A percentile compares a stretch with the other conserved stretches of the same genome.
Evolutionary conservation across 30 jellyfish, hydroid and myxozoan genomes (phyloP).

Genomic region (Chironex yamaguchii): DNA sequence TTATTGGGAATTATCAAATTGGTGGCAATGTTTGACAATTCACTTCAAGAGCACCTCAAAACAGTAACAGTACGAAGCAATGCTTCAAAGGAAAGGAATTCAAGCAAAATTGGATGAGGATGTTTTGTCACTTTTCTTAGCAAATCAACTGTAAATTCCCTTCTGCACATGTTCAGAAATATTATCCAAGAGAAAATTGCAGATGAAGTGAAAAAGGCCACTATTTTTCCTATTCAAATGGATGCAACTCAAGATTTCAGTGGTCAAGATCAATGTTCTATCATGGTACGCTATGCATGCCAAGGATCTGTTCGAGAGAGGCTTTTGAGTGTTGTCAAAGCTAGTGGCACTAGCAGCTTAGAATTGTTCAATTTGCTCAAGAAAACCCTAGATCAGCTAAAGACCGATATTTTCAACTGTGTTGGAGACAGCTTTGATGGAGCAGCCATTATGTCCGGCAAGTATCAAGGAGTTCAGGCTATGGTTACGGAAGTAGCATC

Average conservation of each 20-base stretch:
- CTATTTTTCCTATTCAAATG: slow-evolving; percentile 27
- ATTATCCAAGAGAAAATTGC: slow-evolving; percentile 25
- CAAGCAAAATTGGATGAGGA: slow-evolving; percentile 19
- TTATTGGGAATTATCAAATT: slow-evolving; percentile 6
- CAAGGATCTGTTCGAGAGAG: slow-evolving; percentile 36
- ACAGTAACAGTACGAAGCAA: slow-evolving; percentile 1
- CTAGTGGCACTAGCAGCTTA: slow-evolving; percentile 26
- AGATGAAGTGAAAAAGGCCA: slow-evolving; percentile 24
- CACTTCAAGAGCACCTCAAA: slow-evolving; percentile 19
- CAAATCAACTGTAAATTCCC: slow-evolving; percentile 26
- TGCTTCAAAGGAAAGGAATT: neutral
- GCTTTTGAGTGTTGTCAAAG: slow-evolving; percentile 58
- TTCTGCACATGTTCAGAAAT: neutral
- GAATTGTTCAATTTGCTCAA: slow-evolving; percentile 23
- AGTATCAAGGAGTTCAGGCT: slow-evolving; percentile 48
- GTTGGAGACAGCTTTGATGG: slow-evolving; percentile 59
- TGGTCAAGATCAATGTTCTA: slow-evolving; percentile 43
- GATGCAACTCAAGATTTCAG: slow-evolving; percentile 41
- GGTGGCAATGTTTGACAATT: neutral
- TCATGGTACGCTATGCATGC: slow-evolving; percentile 27
- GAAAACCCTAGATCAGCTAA: slow-evolving; percentile 36
- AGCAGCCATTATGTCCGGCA: slow-evolving; percentile 42
- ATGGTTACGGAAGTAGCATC: slow-evolving; percentile 43
- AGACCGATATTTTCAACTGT: slow-evolving; percentile 22
- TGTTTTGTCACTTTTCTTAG: slow-evolving; percentile 22